Conservation (phyloP, 2,113 vertebrate species). For the Sakesphorus luctuosus region DNA sequence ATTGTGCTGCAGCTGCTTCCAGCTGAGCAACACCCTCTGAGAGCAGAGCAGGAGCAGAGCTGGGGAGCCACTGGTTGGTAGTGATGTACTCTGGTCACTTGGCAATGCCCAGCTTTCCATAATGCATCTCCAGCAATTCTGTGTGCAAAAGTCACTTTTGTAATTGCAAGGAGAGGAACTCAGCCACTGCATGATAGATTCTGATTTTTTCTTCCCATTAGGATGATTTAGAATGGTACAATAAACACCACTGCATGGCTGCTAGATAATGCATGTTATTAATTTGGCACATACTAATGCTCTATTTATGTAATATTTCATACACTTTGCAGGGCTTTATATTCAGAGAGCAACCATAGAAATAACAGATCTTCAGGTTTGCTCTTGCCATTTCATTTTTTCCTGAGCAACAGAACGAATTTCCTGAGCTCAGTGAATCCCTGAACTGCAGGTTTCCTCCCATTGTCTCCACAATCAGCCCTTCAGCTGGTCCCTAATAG, state of each 20-base stretch:
- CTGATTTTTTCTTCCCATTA: slow-evolving; percentile 25
- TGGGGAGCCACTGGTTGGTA: not conserved
- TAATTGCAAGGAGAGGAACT: slow-evolving; percentile 5
- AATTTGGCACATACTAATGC: slow-evolving; percentile 37
- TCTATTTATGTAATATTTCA: slow-evolving; percentile 31
- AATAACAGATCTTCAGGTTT: not conserved
- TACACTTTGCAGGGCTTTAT: not conserved
- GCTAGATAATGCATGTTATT: slow-evolving; percentile 45
- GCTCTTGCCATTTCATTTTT: not conserved
- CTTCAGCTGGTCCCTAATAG: not conserved
- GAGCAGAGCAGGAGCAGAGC: not conserved
- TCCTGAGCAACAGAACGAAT: not conserved
- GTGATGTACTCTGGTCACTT: not conserved
- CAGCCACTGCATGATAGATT: slow-evolving; percentile 35
- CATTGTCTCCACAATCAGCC: not conserved
- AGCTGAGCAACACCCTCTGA: not conserved
- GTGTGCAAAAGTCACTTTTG: slow-evolving; percentile 7
- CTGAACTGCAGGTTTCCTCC: not conserved
- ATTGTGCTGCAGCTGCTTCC: rapidly evolving
- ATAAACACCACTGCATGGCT: slow-evolving; percentile 24
- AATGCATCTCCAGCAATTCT: not conserved
- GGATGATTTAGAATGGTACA: slow-evolving; percentile 45
- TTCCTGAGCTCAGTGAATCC: not conserved
- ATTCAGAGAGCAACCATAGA: not conserved
- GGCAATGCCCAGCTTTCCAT: not conserved